phyloP scores from a whole-genome alignment of 2,113 vertebrate genomes.

The Piliocolobus tephrosceles region DNA sequence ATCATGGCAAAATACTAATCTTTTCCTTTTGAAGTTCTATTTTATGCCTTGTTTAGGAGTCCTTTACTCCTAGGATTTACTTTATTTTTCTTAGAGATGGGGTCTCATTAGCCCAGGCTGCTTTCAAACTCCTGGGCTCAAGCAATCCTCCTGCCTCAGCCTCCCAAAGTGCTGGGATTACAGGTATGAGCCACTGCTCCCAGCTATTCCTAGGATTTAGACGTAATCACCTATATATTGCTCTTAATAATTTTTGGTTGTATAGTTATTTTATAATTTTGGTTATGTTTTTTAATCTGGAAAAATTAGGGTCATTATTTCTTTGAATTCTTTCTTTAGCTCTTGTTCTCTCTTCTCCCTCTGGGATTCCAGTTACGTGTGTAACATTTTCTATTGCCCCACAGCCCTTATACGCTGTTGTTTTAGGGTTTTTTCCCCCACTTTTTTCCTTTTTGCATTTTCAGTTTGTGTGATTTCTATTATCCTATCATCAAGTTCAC shows the following conservation, averaged over 20 bases:
- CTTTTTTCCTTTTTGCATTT: constrained; percentile 3
- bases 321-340: background rate
- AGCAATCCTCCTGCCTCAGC: too few species aligned
- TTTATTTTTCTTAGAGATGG: too few species aligned
- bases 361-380: background rate
- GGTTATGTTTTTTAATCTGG: constrained; percentile 6
- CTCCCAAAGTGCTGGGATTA: too few species aligned
- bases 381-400: background rate
- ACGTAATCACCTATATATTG: background rate
- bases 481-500: background rate
- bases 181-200: too few species aligned
- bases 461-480: background rate
- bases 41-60: background rate
- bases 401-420: background rate
- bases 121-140: too few species aligned
- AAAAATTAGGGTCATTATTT: background rate
- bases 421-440: background rate
- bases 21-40: constrained; percentile 2
- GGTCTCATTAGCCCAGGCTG: too few species aligned
- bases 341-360: background rate
- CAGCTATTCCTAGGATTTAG: background rate
- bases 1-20: background rate
- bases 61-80: background rate
- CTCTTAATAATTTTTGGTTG: background rate
- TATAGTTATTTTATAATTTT: background rate